Conservation (phyloP, 2,113 vertebrate genomes). For the Pterocles burchelli region DNA sequence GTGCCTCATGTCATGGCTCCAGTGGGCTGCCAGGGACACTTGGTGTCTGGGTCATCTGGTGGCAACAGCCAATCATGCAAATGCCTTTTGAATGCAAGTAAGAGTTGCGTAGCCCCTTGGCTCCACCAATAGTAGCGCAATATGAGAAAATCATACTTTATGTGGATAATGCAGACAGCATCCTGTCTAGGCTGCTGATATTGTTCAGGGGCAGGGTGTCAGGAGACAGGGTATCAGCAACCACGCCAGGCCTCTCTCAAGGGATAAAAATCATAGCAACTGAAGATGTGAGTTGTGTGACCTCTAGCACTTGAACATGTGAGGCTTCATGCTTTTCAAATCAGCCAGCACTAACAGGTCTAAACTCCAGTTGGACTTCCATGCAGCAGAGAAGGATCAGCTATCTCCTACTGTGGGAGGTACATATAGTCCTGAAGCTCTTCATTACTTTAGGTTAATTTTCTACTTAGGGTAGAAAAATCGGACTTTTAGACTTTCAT, state of each 20-base stretch:
- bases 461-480: neutral
- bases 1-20: accelerated
- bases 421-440: neutral
- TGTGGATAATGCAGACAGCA: no score
- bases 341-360: neutral
- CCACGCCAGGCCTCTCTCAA: accelerated
- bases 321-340: neutral
- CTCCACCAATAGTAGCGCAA: accelerated
- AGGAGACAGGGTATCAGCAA: neutral
- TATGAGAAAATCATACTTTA: neutral
- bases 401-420: neutral
- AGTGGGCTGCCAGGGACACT: neutral
- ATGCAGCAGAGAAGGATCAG: neutral
- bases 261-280: neutral
- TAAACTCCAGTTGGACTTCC: neutral
- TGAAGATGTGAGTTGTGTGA: neutral
- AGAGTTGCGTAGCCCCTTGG: accelerated
- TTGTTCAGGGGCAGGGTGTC: no score
- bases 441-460: neutral
- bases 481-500: neutral
- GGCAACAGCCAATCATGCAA: neutral
- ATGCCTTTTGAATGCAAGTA: neutral
- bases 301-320: neutral
- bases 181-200: accelerated
- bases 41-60: neutral